A percentile compares a stretch with the other conserved stretches of the same genome.
These are phyloP conservation scores for Pelochelys cantorii DNA, from an alignment of 2,797 vertebrate genomes.

Conservation along the genomic window DNA sequence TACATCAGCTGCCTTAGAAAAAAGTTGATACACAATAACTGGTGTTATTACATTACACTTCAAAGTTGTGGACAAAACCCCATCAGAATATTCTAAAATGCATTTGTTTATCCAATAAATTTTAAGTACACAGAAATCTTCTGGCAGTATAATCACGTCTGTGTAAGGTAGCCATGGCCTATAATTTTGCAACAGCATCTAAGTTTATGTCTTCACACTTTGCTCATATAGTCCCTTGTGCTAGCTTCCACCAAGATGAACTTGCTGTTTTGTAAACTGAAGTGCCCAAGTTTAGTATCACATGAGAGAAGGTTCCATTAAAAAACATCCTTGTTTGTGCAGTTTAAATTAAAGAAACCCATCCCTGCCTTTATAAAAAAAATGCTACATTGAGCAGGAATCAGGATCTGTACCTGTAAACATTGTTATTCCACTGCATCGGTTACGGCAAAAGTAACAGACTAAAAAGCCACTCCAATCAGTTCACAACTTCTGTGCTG, in stretches of 20 bases:
- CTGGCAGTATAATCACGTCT: slow-evolving; percentile 68
- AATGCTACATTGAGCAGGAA: slow-evolving; percentile 89
- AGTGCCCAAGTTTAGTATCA: slow-evolving; percentile 85
- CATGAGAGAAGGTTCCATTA: slow-evolving; percentile 80
- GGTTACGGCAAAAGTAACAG: slow-evolving; percentile 82
- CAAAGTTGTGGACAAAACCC: slow-evolving; percentile 73
- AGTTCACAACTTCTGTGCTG: slow-evolving; percentile 86
- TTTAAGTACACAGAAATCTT: slow-evolving; percentile 74
- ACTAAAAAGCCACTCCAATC: slow-evolving; percentile 86
- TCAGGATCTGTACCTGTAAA: slow-evolving; percentile 91
- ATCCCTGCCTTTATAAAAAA: slow-evolving; percentile 79
- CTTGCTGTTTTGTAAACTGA: slow-evolving; percentile 82
- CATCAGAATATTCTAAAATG: slow-evolving; percentile 57
- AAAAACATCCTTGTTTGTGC: slow-evolving; percentile 84
- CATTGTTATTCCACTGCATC: slow-evolving; percentile 89
- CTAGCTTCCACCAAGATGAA: slow-evolving; percentile 81
- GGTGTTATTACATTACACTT: slow-evolving; percentile 60
- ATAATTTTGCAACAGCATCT: slow-evolving; percentile 67
- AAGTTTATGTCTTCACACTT: slow-evolving; percentile 70
- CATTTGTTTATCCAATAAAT: slow-evolving; percentile 61
- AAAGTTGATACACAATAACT: slow-evolving; percentile 64
- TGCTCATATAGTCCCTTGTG: slow-evolving; percentile 74
- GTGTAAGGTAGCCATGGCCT: slow-evolving; percentile 80
- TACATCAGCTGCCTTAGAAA: slow-evolving; percentile 59
- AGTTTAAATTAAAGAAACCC: slow-evolving; percentile 85